Conservation (phyloP, 2,797 vertebrate genomes). For the Dallia pectoralis region DNA sequence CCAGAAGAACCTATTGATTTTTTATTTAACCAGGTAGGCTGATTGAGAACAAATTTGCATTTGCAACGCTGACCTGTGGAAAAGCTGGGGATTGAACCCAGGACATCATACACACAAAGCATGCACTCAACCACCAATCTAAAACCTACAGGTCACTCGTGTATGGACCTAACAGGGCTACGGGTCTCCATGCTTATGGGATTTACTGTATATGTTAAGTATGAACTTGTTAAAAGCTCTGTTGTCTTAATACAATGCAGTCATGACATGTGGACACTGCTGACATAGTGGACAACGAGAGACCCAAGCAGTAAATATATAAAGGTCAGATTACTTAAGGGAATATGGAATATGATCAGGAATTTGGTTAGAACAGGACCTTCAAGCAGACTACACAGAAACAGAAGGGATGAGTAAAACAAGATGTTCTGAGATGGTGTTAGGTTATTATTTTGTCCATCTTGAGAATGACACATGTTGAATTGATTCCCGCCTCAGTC, state of each 20-base stretch:
- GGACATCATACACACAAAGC: too few species aligned
- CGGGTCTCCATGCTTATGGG: slow-evolving; percentile 13
- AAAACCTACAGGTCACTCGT: too few species aligned
- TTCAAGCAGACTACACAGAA: neutral
- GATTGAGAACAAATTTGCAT: too few species aligned
- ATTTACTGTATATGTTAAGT: neutral
- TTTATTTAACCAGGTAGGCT: too few species aligned
- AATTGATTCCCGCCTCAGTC: neutral
- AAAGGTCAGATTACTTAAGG: neutral
- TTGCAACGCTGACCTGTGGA: too few species aligned
- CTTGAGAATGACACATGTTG: neutral
- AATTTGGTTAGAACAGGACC: neutral
- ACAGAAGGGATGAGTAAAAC: neutral
- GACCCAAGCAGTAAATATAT: neutral
- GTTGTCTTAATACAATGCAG: neutral
- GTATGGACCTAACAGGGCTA: too few species aligned
- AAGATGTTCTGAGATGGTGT: neutral
- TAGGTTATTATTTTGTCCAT: neutral
- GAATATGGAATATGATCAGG: neutral
- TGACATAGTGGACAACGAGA: neutral
- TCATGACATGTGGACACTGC: slow-evolving; percentile 12
- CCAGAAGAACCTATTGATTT: slow-evolving; percentile 51
- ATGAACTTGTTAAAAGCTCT: neutral
- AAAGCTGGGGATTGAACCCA: too few species aligned
- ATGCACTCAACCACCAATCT: too few species aligned